Base-by-base conservation (phyloP, 1,140 invertebrate species). In the Drosophila simulans region DNA sequence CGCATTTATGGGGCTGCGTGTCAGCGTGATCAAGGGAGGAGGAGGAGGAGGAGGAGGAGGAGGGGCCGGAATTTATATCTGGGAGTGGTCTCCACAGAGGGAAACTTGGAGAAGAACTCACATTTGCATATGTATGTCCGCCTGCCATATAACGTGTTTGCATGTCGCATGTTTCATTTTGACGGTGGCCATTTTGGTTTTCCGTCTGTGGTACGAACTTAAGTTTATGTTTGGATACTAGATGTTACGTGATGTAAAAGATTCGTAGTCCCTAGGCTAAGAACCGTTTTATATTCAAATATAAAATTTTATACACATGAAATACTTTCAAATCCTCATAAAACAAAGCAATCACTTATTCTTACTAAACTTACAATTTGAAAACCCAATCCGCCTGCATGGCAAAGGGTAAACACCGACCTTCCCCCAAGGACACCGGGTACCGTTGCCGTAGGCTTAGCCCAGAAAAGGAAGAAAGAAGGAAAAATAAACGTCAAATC, bases 401-500 rank as follows among this genome's bases (percentile, higher is more conserved):
- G 55, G 7, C 15, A n/a, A 27, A 60, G 5, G 10, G 34, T 8
- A 34, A 34, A 34, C 17, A 40, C 25, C 11, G 13, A 49, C 27
- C 31, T 13, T n/a, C 10, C 64, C 64, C 54, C 42, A 55, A 80
- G 63, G 76, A 57, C 56, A 57, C 56, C 52, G 31, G 42, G 55
- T 68, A 49, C 35, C 10, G 20, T 43, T 71, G 17, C 13, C 11
- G 60, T 75, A 75, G 72, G 62, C 62, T 55, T 45, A 34, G 10
- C 22, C 27, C 52, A 8, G 15, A 46, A 69, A 70, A 51, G 40
- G 13, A 42, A 52, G 55, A 53, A 65, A 68, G 37, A 76, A 52
- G 43, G 48, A 62, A 78, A 89, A 91, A 91, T 91, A 91, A 91
- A 91, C 89, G 89, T 91, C 89, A 91, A 91, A 91, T 91, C 89